These are phyloP conservation scores for Acrobasis suavella DNA, from an alignment of 2,888 invertebrate genomes.

Conservation along the genomic window DNA sequence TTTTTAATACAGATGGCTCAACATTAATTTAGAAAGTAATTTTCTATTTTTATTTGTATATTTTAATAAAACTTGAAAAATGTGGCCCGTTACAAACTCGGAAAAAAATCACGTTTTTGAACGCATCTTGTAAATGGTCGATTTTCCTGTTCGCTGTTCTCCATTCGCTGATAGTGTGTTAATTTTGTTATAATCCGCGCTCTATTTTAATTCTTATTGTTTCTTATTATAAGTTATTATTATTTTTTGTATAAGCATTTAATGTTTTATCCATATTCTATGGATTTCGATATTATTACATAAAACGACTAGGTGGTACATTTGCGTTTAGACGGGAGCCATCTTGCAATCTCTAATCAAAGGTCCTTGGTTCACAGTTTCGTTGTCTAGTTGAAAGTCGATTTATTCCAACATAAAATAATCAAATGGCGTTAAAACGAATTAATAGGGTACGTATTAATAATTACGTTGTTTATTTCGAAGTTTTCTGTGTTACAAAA, in stretches of 20 bases:
- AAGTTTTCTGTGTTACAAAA: conserved; percentile 45
- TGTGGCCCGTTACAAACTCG: conserved; percentile 43
- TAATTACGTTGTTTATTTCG: conserved; percentile 53
- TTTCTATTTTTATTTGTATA: neutral
- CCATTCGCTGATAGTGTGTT: conserved; percentile 73
- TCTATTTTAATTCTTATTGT: conserved; percentile 67
- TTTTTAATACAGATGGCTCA: neutral
- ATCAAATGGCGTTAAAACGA: conserved; percentile 97
- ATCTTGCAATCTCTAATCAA: conserved; percentile 94
- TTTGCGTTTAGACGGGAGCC: conserved; percentile 91
- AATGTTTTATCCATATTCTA: conserved; percentile 58
- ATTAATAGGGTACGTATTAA: conserved; percentile 94
- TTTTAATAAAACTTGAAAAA: conserved; percentile 27
- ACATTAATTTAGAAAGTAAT: neutral
- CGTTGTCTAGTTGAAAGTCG: conserved; percentile 91
- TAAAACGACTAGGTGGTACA: conserved; percentile 87
- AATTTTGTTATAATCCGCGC: conserved; percentile 69
- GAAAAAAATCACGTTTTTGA: conserved; percentile 37
- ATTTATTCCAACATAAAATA: conserved; percentile 87
- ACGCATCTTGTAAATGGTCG: conserved; percentile 75
- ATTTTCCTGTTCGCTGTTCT: conserved; percentile 81
- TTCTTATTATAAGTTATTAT: conserved; percentile 76
- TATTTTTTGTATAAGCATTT: conserved; percentile 69
- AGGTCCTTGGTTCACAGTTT: conserved; percentile 92
- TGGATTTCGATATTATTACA: conserved; percentile 64